These are phyloP conservation scores for Girardia tigrina DNA, from an alignment of 2,888 invertebrate species.

Conservation along the genomic window DNA sequence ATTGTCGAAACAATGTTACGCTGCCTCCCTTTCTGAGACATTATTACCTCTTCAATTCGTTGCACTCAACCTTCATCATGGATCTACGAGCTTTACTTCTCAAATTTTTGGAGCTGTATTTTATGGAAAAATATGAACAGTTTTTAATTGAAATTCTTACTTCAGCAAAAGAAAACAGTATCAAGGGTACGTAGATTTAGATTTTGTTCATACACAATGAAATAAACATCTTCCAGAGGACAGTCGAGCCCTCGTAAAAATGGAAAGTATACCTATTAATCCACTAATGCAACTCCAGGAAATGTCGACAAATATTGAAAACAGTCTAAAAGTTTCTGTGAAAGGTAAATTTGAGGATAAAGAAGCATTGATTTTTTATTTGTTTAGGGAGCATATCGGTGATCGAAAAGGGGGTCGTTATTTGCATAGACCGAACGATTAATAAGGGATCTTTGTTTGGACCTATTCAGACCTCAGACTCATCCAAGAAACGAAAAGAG, in stretches of 20 bases:
- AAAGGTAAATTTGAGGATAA: not conserved
- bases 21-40: not conserved
- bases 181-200: not conserved
- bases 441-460: slow-evolving; percentile 7
- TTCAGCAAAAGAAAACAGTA: not conserved
- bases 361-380: not conserved
- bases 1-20: not conserved
- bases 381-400: not conserved
- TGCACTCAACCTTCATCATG: slow-evolving; percentile 8
- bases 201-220: not conserved
- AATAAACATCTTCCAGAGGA: not conserved
- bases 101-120: slow-evolving; percentile 16
- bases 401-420: not conserved
- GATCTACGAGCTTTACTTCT: not conserved
- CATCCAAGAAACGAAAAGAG: not conserved
- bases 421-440: not conserved
- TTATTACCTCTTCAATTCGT: slow-evolving; percentile 2
- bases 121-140: slow-evolving; percentile 14
- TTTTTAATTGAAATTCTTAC: not conserved
- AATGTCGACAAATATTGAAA: not conserved
- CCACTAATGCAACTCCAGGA: slow-evolving; percentile 1
- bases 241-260: not conserved
- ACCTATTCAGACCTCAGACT: not conserved
- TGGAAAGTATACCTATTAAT: not conserved
- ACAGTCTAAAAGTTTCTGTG: not conserved